Evolutionary conservation across 1,140 invertebrate genomes (phyloP).

Genomic region (Bombyx mori): DNA sequence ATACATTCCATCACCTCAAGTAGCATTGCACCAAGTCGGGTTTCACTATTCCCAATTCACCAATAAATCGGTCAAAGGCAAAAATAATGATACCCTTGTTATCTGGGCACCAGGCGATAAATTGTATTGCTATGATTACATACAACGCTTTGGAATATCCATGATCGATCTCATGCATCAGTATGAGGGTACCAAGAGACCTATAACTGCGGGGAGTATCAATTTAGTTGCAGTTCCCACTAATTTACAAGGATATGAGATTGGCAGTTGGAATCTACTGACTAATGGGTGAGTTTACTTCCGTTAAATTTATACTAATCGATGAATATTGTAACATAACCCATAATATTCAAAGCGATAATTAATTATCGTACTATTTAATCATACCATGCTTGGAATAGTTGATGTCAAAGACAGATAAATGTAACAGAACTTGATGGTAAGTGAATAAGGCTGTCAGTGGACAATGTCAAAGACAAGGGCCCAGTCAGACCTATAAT

Average conservation of each 20-base stretch:
- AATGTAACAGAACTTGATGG: too few species aligned
- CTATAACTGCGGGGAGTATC: constrained; percentile 46
- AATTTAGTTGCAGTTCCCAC: constrained; percentile 49
- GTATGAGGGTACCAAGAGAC: constrained; percentile 32
- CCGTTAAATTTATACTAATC: too few species aligned
- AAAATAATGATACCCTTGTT: constrained; percentile 39
- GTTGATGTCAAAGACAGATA: too few species aligned
- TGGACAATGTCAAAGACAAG: too few species aligned
- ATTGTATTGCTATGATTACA: constrained; percentile 33
- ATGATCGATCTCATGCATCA: constrained; percentile 47
- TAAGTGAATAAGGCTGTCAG: too few species aligned
- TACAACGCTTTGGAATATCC: constrained; percentile 34
- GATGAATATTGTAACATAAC: too few species aligned
- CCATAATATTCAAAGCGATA: too few species aligned
- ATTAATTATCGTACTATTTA: too few species aligned
- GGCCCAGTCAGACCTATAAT: too few species aligned
- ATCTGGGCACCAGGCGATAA: constrained; percentile 42
- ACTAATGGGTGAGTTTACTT: constrained; percentile 42
- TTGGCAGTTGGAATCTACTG: constrained; percentile 53
- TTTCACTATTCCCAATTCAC: constrained; percentile 50
- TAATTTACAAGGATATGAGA: constrained; percentile 45
- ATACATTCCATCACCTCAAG: constrained; percentile 49
- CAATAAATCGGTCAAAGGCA: constrained; percentile 12
- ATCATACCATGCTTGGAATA: too few species aligned
- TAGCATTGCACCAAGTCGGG: constrained; percentile 41